These are phyloP conservation scores for Sweltsa coloradensis DNA, from an alignment of 1,140 invertebrate species.

Conservation along the genomic window DNA sequence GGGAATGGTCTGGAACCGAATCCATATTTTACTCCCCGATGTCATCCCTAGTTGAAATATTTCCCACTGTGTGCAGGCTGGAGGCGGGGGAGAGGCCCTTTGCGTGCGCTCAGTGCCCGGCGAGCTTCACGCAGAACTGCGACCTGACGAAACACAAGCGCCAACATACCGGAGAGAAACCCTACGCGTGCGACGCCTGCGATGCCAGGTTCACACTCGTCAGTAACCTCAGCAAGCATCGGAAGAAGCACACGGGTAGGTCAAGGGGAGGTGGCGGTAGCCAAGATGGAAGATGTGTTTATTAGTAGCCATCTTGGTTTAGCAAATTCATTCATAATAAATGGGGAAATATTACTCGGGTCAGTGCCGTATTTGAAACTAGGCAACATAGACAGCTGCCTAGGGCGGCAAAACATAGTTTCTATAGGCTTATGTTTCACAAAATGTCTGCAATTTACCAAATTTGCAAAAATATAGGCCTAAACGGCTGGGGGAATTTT, in stretches of 20 bases:
- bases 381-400: too few species aligned
- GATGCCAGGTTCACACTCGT: conserved; percentile 47
- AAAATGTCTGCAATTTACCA: too few species aligned
- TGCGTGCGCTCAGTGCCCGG: conserved; percentile 44
- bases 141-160: conserved; percentile 47
- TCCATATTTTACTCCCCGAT: too few species aligned
- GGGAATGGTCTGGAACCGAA: too few species aligned
- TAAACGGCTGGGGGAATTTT: too few species aligned
- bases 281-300: not conserved
- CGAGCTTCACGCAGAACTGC: conserved; percentile 47
- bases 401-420: too few species aligned
- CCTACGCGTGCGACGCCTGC: conserved; percentile 65
- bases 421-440: too few species aligned
- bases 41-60: too few species aligned
- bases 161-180: conserved; percentile 64
- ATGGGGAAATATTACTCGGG: not conserved
- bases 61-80: too few species aligned
- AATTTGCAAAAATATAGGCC: too few species aligned
- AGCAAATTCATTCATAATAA: not conserved
- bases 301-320: not conserved
- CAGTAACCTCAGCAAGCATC: conserved; percentile 29
- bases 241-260: too few species aligned
- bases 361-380: not conserved
- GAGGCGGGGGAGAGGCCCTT: conserved; percentile 50
- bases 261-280: not conserved